Evolutionary conservation across 2,113 vertebrate species (phyloP).

Genomic region (Motacilla tschutschensis): DNA sequence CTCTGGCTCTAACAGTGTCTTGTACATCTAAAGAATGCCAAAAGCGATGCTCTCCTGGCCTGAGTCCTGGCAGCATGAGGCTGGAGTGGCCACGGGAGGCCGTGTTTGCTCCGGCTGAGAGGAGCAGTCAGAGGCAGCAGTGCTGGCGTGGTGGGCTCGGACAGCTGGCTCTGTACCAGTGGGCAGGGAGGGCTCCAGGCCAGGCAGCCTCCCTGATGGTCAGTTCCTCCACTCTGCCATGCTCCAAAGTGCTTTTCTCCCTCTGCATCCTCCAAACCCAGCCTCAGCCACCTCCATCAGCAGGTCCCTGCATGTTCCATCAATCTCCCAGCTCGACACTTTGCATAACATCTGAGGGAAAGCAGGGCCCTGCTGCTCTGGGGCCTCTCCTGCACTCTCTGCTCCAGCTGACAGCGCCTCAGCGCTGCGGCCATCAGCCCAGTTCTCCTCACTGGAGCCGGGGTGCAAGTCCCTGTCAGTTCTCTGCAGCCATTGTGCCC

Average conservation of each 20-base stretch:
- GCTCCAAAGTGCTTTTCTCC: neutral
- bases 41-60: neutral
- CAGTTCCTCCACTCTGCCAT: neutral
- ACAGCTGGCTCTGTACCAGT: rapidly evolving
- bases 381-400: neutral
- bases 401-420: neutral
- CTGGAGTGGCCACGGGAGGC: rapidly evolving
- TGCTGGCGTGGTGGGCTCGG: rapidly evolving
- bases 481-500: neutral
- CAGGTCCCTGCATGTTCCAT: neutral
- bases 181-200: neutral
- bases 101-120: neutral
- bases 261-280: neutral
- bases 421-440: neutral
- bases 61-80: neutral
- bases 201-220: neutral
- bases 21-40: slow-evolving; percentile 20
- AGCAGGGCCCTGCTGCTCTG: neutral
- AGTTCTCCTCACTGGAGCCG: neutral
- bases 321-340: neutral
- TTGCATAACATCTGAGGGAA: neutral
- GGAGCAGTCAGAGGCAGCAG: neutral
- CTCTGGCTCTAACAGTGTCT: neutral
- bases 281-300: neutral
- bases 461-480: neutral